Base-by-base conservation (phyloP, 2,888 invertebrate genomes). In the Hofmannophila pseudospretella region DNA sequence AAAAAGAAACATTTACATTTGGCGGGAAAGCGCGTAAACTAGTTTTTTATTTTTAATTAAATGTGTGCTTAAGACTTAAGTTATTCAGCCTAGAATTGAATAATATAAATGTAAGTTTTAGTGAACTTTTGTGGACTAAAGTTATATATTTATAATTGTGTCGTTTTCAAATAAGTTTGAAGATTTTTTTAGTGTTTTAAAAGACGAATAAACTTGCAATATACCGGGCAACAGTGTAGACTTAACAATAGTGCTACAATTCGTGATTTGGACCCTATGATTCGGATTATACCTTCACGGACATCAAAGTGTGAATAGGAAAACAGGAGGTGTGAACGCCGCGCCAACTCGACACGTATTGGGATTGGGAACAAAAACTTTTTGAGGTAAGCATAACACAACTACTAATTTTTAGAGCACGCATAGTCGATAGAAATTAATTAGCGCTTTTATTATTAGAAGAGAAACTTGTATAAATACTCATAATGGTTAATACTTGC, bases 1-100 rank as follows among this genome's bases (percentile, higher is more conserved):
- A 40, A 35, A 42, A 28, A 43, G 58, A 56, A 59, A 60, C 10
- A 58, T 57, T 59, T 59, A 54, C 48, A 49, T 51, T 66, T 59
- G 72, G 84, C 82, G 85, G 80, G 81, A 84, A 81, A 69, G 57
- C 13, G 16, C 5, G 5, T n/a, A 16, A 16, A 16, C 16, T 3
- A 16, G 16, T 12, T 23, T 39, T 38, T 31, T 14, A 35, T 39
- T 40, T 33, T 37, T 28, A 19, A 38, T 30, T 31, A 11, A 7
- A 13, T 23, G n/a, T n/a, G 30, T 38, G 43, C 39, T 39, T 28
- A 36, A 33, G 33, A 28, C 33, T 23, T 28, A 40, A 4, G 34
- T 46, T 22, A 36, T 41, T 34, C 32, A 20, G 7, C 36, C 29
- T 30, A 25, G 23, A 29, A n/a, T 32, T 40, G 32, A 23, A 13